Percentiles rank a stretch among this genome's conserved stretches.
Conservation (phyloP, 2,797 vertebrate species). For the Hoplostethus atlanticus region DNA sequence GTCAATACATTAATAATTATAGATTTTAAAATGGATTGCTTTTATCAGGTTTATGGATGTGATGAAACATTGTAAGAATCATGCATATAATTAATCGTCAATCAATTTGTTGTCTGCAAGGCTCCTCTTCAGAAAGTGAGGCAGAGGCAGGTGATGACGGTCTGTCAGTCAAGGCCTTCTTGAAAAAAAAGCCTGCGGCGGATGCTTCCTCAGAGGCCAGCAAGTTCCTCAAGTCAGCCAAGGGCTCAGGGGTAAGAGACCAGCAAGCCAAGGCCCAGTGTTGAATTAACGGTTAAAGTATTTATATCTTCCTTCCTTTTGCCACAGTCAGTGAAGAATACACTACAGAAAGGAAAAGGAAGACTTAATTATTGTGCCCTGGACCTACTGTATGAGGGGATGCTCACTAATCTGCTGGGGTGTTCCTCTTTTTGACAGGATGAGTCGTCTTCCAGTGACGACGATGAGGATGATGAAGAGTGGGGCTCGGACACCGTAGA, state of each 20-base stretch:
- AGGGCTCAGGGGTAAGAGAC: slow-evolving; percentile 85
- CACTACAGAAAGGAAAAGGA: no score
- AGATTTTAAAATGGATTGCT: background rate
- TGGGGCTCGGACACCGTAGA: slow-evolving; percentile 88
- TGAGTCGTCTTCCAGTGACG: slow-evolving; percentile 87
- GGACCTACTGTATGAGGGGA: background rate
- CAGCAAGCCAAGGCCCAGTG: background rate
- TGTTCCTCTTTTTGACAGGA: slow-evolving; percentile 65
- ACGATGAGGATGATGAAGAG: slow-evolving; percentile 89
- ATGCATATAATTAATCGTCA: slow-evolving; percentile 4
- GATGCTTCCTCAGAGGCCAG: slow-evolving; percentile 82
- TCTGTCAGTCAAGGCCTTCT: slow-evolving; percentile 84
- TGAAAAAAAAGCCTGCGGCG: slow-evolving; percentile 89
- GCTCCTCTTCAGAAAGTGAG: slow-evolving; percentile 80
- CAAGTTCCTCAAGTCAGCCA: slow-evolving; percentile 86
- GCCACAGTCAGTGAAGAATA: no score
- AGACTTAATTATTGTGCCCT: background rate
- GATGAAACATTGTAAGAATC: background rate
- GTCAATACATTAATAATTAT: no score
- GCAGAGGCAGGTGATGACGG: slow-evolving; percentile 78
- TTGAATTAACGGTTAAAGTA: background rate
- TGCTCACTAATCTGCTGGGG: background rate
- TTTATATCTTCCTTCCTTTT: no score
- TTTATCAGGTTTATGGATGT: background rate
- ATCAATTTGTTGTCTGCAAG: slow-evolving; percentile 50